Evolutionary conservation across 2,888 invertebrate genomes (phyloP).

Genomic region (Sphaerophoria taeniata): DNA sequence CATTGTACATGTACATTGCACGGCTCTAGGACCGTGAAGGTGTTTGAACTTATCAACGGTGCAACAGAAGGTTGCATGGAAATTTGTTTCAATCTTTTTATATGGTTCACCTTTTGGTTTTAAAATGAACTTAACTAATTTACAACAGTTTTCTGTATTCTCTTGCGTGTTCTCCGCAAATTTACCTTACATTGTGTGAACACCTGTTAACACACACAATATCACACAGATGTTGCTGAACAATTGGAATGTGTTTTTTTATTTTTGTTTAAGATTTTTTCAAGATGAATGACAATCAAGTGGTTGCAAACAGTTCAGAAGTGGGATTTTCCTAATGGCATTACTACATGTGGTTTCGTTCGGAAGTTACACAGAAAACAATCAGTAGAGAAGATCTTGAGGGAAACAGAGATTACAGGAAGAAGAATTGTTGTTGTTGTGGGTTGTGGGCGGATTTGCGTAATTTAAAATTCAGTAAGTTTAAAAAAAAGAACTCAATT

Average conservation of each 20-base stretch:
- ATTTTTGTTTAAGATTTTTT: not conserved
- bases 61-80: conserved; percentile 22
- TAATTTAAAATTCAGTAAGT: too few species aligned
- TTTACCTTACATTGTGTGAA: conserved; percentile 30
- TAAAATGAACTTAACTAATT: conserved; percentile 4
- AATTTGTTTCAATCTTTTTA: not conserved
- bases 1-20: conserved; percentile 3
- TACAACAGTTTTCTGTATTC: conserved; percentile 27
- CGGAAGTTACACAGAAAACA: too few species aligned
- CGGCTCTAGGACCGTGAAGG: conserved; percentile 12
- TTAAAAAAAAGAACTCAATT: too few species aligned
- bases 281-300: conserved; percentile 27
- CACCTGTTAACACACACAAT: conserved; percentile 35
- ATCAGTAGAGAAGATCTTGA: too few species aligned
- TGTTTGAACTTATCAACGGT: conserved; percentile 11
- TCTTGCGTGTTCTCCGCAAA: not conserved
- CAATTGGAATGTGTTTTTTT: not conserved
- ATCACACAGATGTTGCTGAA: not conserved
- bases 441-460: too few species aligned
- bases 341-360: not conserved
- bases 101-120: not conserved
- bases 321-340: conserved; percentile 30
- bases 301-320: conserved; percentile 34
- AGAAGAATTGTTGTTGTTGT: too few species aligned
- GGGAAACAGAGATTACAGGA: too few species aligned